Conservation (phyloP, 2,888 invertebrate genomes). For the Epicampocera succincta region DNA sequence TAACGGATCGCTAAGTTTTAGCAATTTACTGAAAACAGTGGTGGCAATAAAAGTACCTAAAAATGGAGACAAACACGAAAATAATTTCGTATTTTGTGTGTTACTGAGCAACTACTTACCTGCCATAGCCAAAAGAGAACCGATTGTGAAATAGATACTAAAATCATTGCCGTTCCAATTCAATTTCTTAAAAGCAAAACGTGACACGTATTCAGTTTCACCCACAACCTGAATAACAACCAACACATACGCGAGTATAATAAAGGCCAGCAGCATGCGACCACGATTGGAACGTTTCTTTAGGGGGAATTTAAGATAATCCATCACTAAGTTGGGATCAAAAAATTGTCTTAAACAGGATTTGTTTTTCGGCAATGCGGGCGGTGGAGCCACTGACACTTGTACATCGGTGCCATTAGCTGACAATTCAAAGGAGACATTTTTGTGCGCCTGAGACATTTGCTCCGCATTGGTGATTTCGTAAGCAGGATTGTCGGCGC, state of each 20-base stretch:
- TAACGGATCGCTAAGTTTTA: slow-evolving; percentile 78
- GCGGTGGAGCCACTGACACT: slow-evolving; percentile 1
- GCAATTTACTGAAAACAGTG: slow-evolving; percentile 78
- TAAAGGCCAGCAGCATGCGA: slow-evolving; percentile 75
- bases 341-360: slow-evolving; percentile 78
- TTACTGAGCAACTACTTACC: slow-evolving; percentile 69
- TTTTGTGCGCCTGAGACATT: slow-evolving; percentile 71
- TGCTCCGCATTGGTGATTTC: slow-evolving; percentile 74
- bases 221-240: slow-evolving; percentile 78
- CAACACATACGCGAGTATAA: slow-evolving; percentile 78
- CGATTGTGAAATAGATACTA: slow-evolving; percentile 78
- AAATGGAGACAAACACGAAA: neutral
- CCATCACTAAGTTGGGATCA: slow-evolving; percentile 79
- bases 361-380: slow-evolving; percentile 37
- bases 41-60: slow-evolving; percentile 80
- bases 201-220: slow-evolving; percentile 80
- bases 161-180: slow-evolving; percentile 81
- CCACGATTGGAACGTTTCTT: slow-evolving; percentile 78
- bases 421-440: slow-evolving; percentile 76
- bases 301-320: slow-evolving; percentile 78
- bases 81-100: neutral
- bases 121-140: slow-evolving; percentile 76
- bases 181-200: slow-evolving; percentile 77
- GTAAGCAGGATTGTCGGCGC: slow-evolving; percentile 76
- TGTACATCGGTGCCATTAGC: slow-evolving; percentile 68